Percentiles rank a stretch among this genome's conserved stretches.
These are phyloP conservation scores for Holotrichia oblita DNA, from an alignment of 1,140 invertebrate genomes.

Conservation along the genomic window DNA sequence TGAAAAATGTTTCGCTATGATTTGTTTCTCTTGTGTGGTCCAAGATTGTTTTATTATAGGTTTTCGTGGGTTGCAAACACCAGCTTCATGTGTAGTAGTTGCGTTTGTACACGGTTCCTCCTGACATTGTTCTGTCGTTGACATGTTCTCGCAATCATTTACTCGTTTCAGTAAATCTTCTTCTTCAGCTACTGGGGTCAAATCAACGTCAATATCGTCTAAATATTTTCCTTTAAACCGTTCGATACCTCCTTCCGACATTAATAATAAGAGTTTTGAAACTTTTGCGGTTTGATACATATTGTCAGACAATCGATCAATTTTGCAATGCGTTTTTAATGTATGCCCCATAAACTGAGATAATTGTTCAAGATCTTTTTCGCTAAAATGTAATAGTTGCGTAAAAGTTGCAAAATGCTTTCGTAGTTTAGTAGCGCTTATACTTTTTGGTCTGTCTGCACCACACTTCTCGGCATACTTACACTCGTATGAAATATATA, in stretches of 20 bases:
- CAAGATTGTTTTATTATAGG: too few relatives aligned
- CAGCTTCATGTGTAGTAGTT: too few relatives aligned
- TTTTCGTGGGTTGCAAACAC: too few relatives aligned
- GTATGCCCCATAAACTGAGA: slow-evolving; percentile 42
- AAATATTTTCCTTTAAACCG: slow-evolving; percentile 37
- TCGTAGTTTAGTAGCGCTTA: slow-evolving; percentile 45
- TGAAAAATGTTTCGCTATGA: slow-evolving; percentile 36
- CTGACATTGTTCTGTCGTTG: too few relatives aligned
- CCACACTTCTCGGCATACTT: slow-evolving; percentile 43
- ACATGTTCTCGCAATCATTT: too few relatives aligned
- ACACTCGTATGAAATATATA: slow-evolving; percentile 43
- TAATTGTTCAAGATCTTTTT: slow-evolving; percentile 42
- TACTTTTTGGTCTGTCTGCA: slow-evolving; percentile 33
- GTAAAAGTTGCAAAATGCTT: slow-evolving; percentile 42
- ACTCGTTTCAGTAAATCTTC: not conserved
- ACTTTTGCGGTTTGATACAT: slow-evolving; percentile 43
- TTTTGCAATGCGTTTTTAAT: slow-evolving; percentile 41
- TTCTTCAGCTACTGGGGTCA: slow-evolving; percentile 22
- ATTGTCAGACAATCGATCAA: slow-evolving; percentile 40
- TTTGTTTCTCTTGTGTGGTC: slow-evolving; percentile 30
- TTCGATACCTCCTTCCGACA: slow-evolving; percentile 36
- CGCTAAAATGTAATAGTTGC: slow-evolving; percentile 41
- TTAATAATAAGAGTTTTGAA: slow-evolving; percentile 42
- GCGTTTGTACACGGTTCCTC: too few relatives aligned
- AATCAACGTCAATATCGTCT: slow-evolving; percentile 40